phyloP scores from a whole-genome alignment of 2,888 invertebrate species.

The Homarus gammarus region DNA sequence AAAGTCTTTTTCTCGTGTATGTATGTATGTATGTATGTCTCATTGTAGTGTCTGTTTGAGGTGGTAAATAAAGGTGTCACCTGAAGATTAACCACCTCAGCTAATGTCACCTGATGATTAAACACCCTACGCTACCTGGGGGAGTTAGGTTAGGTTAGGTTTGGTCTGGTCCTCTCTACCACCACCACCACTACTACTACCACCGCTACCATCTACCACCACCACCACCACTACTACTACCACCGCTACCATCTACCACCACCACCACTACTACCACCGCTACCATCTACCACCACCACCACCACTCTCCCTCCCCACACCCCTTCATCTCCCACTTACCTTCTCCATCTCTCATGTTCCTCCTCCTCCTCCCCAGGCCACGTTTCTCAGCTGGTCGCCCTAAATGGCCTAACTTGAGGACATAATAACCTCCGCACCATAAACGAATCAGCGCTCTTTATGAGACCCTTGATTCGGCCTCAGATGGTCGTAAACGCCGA shows the following conservation, averaged over 20 bases:
- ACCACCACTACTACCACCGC: too few relatives aligned
- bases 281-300: background rate
- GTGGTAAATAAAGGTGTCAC: too few relatives aligned
- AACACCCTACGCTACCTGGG: too few relatives aligned
- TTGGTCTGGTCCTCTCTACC: too few relatives aligned
- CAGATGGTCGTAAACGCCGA: slow-evolving; percentile 41
- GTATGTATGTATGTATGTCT: too few relatives aligned
- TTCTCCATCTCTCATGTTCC: background rate
- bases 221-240: background rate
- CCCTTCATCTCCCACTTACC: background rate
- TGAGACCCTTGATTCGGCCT: slow-evolving; percentile 36
- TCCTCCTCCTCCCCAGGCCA: background rate
- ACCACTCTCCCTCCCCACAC: background rate
- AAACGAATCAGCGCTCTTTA: slow-evolving; percentile 51
- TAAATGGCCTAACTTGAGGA: slow-evolving; percentile 53
- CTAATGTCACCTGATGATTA: too few relatives aligned
- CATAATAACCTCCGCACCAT: slow-evolving; percentile 45
- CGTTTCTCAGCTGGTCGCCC: slow-evolving; percentile 19
- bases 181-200: too few relatives aligned
- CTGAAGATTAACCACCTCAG: too few relatives aligned
- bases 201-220: background rate
- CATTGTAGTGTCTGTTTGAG: too few relatives aligned
- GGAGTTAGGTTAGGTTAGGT: too few relatives aligned
- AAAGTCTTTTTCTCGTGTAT: too few relatives aligned
- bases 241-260: background rate